Conservation (phyloP, 2,113 vertebrate genomes). For the Synodontis membranacea region DNA sequence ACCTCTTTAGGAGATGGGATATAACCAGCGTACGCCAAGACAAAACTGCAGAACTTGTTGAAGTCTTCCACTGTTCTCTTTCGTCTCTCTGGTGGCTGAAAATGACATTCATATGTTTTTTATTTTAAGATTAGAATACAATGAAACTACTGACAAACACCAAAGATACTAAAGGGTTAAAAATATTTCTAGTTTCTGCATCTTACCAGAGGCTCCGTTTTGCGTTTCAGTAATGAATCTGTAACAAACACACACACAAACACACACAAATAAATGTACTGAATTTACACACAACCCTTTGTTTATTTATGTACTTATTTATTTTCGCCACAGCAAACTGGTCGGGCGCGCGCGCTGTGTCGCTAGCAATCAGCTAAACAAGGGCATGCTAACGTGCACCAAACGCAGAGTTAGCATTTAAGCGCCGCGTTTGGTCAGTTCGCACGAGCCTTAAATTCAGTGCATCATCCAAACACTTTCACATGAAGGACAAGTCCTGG, state of each 20-base stretch:
- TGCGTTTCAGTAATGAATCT: constrained; percentile 80
- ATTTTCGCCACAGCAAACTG: neutral
- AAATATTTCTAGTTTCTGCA: constrained; percentile 6
- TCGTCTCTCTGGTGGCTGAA: constrained; percentile 82
- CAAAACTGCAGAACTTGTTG: constrained; percentile 91
- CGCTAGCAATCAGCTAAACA: neutral
- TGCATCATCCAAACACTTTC: neutral
- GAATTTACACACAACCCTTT: too few relatives aligned
- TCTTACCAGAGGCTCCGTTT: constrained; percentile 78
- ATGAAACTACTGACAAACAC: neutral
- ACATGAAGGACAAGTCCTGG: neutral
- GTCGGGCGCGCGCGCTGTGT: neutral
- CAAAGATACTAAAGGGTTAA: neutral
- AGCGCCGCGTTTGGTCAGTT: neutral
- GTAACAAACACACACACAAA: neutral
- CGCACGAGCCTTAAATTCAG: neutral
- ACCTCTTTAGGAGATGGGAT: constrained; percentile 88
- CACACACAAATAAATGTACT: neutral
- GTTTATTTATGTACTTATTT: neutral
- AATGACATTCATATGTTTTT: constrained; percentile 6
- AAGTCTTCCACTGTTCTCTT: constrained; percentile 89
- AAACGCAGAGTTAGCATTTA: too few relatives aligned
- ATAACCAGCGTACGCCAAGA: constrained; percentile 87
- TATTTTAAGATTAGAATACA: neutral
- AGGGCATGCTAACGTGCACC: neutral